Conservation (phyloP, 2,113 vertebrate species). For the Trogon surrucura region DNA sequence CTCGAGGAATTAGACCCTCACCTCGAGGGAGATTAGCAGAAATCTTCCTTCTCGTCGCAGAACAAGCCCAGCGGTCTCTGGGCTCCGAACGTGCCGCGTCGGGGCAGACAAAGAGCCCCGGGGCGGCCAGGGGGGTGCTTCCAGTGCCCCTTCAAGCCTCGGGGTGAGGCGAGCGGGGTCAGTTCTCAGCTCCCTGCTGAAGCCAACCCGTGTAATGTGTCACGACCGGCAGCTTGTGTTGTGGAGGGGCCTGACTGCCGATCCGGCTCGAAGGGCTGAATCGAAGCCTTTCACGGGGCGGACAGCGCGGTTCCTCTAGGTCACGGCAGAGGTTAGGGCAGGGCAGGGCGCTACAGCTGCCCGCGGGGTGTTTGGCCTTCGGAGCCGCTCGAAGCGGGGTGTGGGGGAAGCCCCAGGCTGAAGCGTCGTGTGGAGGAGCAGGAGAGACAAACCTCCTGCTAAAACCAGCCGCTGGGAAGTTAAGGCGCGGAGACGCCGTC, state of each 20-base stretch:
- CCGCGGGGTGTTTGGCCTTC: not conserved
- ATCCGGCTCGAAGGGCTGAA: not conserved
- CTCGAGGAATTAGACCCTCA: conserved; percentile 75
- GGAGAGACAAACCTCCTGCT: not conserved
- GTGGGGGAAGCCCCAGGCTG: not conserved
- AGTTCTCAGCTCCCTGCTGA: not conserved
- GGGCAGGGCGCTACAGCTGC: not conserved
- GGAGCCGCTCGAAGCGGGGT: not conserved
- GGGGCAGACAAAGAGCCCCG: not conserved
- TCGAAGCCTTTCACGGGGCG: not conserved
- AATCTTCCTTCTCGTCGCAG: conserved; percentile 67
- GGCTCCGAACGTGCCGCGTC: not conserved
- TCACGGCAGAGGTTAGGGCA: conserved; percentile 13
- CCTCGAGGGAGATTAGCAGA: conserved; percentile 75
- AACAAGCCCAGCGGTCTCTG: not conserved
- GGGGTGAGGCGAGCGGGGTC: not conserved
- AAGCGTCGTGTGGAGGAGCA: fast-evolving
- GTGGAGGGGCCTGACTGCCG: not conserved
- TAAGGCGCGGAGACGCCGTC: fast-evolving
- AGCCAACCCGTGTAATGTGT: conserved; percentile 18
- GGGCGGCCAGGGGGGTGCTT: not conserved
- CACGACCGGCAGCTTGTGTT: not conserved
- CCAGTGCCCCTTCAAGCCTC: not conserved
- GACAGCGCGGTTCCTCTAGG: not conserved
- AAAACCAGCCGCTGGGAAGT: not conserved